Evolutionary conservation across 2,797 vertebrate species (phyloP).

Genomic region (Mormyrops attenuatus): DNA sequence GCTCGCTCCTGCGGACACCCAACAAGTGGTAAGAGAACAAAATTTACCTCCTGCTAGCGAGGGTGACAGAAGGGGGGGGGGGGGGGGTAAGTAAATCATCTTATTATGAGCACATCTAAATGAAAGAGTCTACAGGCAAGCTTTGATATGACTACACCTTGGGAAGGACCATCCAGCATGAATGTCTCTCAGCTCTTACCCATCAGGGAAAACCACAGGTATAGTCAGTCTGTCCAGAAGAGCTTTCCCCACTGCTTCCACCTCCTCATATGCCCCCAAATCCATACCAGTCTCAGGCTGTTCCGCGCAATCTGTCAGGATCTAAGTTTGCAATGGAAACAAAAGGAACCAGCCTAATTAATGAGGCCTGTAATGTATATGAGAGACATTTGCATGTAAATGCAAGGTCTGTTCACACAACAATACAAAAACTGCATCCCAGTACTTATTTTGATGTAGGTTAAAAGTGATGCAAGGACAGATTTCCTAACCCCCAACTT

Average conservation of each 20-base stretch:
- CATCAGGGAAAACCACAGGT: constrained; percentile 92
- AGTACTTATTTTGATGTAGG: not conserved
- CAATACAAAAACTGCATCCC: not conserved
- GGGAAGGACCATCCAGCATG: not conserved
- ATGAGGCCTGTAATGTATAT: constrained; percentile 13
- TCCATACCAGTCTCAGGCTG: constrained; percentile 65
- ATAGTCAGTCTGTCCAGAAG: constrained; percentile 88
- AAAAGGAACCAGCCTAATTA: constrained; percentile 12
- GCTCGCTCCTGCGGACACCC: constrained; percentile 75
- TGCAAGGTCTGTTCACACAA: not conserved
- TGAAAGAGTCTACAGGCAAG: not conserved
- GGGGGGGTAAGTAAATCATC: not conserved
- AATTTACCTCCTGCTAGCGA: not conserved
- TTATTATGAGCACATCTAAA: not conserved
- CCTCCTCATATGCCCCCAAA: constrained; percentile 79
- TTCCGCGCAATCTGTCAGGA: constrained; percentile 70
- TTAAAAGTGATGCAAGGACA: not conserved
- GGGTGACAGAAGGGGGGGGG: not conserved
- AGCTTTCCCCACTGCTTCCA: constrained; percentile 82
- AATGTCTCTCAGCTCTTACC: constrained; percentile 63
- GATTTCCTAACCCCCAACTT: not conserved
- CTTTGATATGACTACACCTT: not conserved
- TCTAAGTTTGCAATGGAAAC: constrained; percentile 44
- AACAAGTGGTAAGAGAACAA: constrained; percentile 1
- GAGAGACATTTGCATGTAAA: not conserved